phyloP scores from a whole-genome alignment of 2,113 vertebrate species.

The Ailurus styani region DNA sequence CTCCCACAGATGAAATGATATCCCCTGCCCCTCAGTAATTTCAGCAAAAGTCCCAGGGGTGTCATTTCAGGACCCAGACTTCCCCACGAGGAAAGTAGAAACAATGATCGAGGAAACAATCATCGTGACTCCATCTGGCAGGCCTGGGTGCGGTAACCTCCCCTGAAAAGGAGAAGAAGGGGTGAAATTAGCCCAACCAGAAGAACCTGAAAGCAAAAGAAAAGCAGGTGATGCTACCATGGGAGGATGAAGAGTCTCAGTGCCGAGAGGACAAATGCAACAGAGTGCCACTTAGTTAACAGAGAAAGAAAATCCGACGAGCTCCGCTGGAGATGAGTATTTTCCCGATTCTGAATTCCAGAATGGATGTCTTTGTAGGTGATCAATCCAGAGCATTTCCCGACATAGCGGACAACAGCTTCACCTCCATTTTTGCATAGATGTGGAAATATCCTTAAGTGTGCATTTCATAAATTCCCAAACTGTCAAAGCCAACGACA shows the following conservation, averaged over 20 bases:
- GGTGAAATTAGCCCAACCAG: not conserved
- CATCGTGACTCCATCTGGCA: not conserved
- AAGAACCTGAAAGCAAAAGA: not conserved
- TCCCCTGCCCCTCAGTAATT: not conserved
- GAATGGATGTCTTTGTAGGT: not conserved
- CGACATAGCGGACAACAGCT: not conserved
- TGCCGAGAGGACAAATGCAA: not conserved
- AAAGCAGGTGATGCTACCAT: not conserved
- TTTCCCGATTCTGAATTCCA: not conserved
- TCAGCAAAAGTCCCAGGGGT: not conserved
- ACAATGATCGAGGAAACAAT: not conserved
- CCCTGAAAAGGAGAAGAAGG: not conserved
- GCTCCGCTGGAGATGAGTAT: not conserved
- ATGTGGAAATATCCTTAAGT: not conserved
- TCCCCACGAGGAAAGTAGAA: no score
- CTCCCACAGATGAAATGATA: not conserved
- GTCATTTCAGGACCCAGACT: not conserved
- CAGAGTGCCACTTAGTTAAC: not conserved
- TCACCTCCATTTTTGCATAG: not conserved
- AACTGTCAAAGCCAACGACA: not conserved
- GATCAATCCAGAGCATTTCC: not conserved
- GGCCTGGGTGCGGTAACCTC: not conserved
- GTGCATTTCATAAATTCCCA: not conserved
- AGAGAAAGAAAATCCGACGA: not conserved
- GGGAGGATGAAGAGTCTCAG: not conserved